Base-by-base conservation (phyloP, 92 coral and sea anemone genomes). In the Porites cylindrica region DNA sequence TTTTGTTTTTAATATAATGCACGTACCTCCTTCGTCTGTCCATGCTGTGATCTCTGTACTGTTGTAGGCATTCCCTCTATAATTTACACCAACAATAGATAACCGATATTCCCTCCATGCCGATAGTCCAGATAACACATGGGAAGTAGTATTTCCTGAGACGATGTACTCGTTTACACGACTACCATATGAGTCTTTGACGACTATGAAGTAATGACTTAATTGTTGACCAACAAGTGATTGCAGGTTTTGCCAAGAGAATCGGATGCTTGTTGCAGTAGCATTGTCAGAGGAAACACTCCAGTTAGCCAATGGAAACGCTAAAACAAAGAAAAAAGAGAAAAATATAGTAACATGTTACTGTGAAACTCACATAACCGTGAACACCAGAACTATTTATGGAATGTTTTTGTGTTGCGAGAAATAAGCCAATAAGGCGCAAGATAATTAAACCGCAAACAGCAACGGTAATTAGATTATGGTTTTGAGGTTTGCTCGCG, bases 251-350 rank as follows among this genome's bases (percentile, higher is more conserved):
- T 56, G 61, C 61, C 61, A 56, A 56, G 61, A 10, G 61, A 56
- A 56, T 56, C 8, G 61, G 61, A 56, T 56, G 61, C 61, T 56
- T 56, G 61, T 56, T 56, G 61, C 8, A 10, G 61, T 56, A 14
- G 61, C 5, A 10, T 56, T 56, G 0, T 56, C 61, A 10, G 0
- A 7, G 8, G 16, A 56, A 9, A 14, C 16, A 56, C 61, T 77
- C 81, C 81, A 77, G 69, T 61, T 77, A 38, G 81, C 26, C 11
- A 38, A 26, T 11, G 17, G 53, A 13, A 13, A 21, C 7, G 81
- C 81, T 77, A 29, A n/a, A 77, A 38, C 5, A 10, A 61, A 16
- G 13, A 11, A 6, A 13, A 10, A 50, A 56, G 3, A 56, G 16
- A 1, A 56, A 56, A 10, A 38, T 38, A 38, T 38, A 38, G 47